Conservation (phyloP, 2,888 invertebrate genomes). For the Clusia tigrina region DNA sequence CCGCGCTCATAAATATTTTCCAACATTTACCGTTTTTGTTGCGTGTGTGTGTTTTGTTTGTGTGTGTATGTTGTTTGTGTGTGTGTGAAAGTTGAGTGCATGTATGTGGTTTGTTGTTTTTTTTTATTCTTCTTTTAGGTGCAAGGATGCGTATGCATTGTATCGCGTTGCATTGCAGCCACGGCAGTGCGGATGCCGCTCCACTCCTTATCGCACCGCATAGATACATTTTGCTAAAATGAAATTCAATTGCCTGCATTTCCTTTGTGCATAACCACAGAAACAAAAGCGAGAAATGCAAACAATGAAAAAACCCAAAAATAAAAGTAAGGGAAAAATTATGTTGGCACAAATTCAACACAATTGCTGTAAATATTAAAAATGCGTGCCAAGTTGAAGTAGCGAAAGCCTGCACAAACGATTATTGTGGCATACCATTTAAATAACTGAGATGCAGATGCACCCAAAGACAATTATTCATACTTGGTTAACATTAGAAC, state of each 20-base stretch:
- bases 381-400: too few relatives aligned
- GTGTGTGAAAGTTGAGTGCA: not conserved
- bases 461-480: too few relatives aligned
- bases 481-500: too few relatives aligned
- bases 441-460: too few relatives aligned
- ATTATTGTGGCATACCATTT: too few relatives aligned
- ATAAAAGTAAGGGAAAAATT: not conserved
- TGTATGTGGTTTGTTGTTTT: not conserved
- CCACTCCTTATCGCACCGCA: conserved; percentile 6
- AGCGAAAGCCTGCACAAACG: too few relatives aligned
- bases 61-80: not conserved
- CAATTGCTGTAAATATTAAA: not conserved
- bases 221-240: conserved; percentile 7
- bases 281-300: not conserved
- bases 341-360: not conserved
- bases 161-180: not conserved
- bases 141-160: not conserved
- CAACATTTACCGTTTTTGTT: not conserved
- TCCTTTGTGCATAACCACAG: not conserved
- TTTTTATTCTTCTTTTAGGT: too few relatives aligned
- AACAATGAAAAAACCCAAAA: not conserved
- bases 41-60: not conserved
- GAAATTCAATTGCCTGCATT: conserved; percentile 4
- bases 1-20: not conserved
- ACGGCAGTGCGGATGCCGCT: not conserved